These are phyloP conservation scores for Rhinophrynus dorsalis DNA, from an alignment of 2,797 vertebrate genomes.

Conservation along the genomic window DNA sequence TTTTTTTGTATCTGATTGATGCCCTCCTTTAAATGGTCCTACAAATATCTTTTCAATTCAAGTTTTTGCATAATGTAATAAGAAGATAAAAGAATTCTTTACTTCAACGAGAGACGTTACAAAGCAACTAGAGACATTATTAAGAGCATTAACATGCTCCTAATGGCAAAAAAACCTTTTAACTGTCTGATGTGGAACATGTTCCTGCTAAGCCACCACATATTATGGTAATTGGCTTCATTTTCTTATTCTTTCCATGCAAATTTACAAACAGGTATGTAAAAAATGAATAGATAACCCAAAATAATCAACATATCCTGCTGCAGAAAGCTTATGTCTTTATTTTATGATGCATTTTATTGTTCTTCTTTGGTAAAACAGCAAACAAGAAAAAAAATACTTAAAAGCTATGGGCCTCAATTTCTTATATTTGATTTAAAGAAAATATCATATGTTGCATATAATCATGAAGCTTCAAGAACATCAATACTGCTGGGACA, in stretches of 20 bases:
- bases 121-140: slow-evolving; percentile 81
- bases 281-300: slow-evolving; percentile 58
- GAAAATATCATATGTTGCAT: too few relatives aligned
- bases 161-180: slow-evolving; percentile 81
- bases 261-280: slow-evolving; percentile 68
- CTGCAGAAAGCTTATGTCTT: too few relatives aligned
- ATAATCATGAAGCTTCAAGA: too few relatives aligned
- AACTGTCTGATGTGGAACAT: slow-evolving; percentile 76
- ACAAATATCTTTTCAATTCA: slow-evolving; percentile 80
- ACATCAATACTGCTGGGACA: too few relatives aligned
- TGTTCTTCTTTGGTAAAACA: too few relatives aligned
- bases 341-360: too few relatives aligned
- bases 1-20: slow-evolving; percentile 76
- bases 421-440: too few relatives aligned
- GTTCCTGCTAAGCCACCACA: slow-evolving; percentile 73
- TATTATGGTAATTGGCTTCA: slow-evolving; percentile 76
- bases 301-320: slow-evolving; percentile 51
- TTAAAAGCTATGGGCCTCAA: too few relatives aligned
- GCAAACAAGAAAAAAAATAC: too few relatives aligned
- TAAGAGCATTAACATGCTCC: slow-evolving; percentile 78
- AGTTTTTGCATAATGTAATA: slow-evolving; percentile 82
- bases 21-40: slow-evolving; percentile 79
- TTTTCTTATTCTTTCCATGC: slow-evolving; percentile 70
- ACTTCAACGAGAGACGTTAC: slow-evolving; percentile 80
- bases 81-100: slow-evolving; percentile 81